phyloP scores from a whole-genome alignment of 2,113 vertebrate species.

The Irena cyanogastra region DNA sequence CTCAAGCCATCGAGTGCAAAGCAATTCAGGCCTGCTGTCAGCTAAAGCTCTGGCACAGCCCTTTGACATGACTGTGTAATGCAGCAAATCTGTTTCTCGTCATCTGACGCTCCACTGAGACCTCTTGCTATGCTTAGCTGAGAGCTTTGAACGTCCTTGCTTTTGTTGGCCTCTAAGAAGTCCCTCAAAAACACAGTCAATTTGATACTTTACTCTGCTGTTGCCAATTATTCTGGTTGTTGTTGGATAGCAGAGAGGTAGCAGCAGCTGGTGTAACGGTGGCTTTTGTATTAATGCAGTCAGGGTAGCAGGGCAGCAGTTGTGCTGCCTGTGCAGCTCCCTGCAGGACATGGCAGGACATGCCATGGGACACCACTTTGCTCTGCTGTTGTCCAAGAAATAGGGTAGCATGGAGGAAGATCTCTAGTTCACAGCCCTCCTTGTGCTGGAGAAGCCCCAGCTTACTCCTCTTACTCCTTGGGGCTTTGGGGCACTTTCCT shows the following conservation, averaged over 20 bases:
- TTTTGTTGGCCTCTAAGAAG: constrained; percentile 26
- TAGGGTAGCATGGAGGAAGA: not conserved
- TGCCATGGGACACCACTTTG: not conserved
- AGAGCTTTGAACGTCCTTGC: constrained; percentile 35
- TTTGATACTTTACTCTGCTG: not conserved
- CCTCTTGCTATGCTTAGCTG: constrained; percentile 35
- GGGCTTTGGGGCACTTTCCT: not conserved
- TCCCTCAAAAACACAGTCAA: not conserved
- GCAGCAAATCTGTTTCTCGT: constrained; percentile 54
- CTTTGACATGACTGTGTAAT: constrained; percentile 37
- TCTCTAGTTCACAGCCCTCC: not conserved
- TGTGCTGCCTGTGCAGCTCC: not conserved
- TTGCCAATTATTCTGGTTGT: not conserved
- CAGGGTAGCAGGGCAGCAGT: not conserved
- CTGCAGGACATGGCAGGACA: not conserved
- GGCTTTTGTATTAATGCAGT: not conserved
- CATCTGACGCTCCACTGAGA: constrained; percentile 29
- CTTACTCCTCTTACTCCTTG: not conserved
- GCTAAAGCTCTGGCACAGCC: constrained; percentile 22
- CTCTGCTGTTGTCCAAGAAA: not conserved
- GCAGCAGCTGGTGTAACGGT: not conserved
- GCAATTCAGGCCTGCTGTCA: constrained; percentile 14
- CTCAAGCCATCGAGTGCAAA: not conserved
- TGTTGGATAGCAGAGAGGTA: not conserved
- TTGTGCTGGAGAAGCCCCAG: not conserved